phyloP scores from a whole-genome alignment of 2,888 invertebrate species.

The Eulithis prunata region DNA sequence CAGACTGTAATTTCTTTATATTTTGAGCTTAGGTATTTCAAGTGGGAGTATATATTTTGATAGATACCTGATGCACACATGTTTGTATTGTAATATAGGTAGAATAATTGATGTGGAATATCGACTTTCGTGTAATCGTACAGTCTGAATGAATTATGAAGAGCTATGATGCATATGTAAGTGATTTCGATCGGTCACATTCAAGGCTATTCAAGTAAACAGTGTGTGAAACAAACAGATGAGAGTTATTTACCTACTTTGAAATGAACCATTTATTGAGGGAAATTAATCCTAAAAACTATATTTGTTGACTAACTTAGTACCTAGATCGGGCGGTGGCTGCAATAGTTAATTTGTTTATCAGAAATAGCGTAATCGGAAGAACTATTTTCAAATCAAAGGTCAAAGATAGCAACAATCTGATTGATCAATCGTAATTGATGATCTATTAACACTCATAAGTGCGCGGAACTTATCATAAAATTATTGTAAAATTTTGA shows the following conservation, averaged over 20 bases:
- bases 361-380: slow-evolving; percentile 11
- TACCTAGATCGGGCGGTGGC: not conserved
- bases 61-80: no score
- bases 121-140: slow-evolving; percentile 3
- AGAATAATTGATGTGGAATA: not conserved
- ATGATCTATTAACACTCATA: slow-evolving; percentile 19
- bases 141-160: slow-evolving; percentile 8
- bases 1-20: no score
- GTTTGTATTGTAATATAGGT: no score
- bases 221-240: slow-evolving; percentile 2
- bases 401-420: slow-evolving; percentile 25
- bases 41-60: no score
- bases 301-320: not conserved
- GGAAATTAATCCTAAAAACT: not conserved
- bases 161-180: slow-evolving; percentile 12
- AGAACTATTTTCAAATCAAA: slow-evolving; percentile 15
- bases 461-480: slow-evolving; percentile 7
- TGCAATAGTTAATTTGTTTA: slow-evolving; percentile 3
- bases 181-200: slow-evolving; percentile 13
- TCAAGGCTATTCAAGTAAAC: slow-evolving; percentile 9
- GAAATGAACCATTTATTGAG: not conserved
- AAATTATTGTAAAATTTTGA: slow-evolving; percentile 5
- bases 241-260: not conserved
- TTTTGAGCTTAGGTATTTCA: no score
- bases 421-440: slow-evolving; percentile 11